phyloP scores from a whole-genome alignment of 2,888 invertebrate genomes.

The Ectemnius lituratus region DNA sequence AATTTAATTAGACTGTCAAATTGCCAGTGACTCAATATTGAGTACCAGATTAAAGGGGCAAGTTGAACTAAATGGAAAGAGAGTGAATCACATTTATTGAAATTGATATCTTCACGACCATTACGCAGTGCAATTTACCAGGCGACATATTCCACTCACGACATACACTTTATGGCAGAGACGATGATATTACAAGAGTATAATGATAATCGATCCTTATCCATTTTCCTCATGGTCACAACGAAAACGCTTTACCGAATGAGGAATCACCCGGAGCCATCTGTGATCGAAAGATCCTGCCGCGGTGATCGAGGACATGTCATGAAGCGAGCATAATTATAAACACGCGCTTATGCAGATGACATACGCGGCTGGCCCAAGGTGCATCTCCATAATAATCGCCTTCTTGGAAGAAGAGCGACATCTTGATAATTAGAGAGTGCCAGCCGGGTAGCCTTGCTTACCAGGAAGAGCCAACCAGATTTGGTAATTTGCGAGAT shows the following conservation, averaged over 20 bases:
- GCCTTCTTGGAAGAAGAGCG: slow-evolving; percentile 61
- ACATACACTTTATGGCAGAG: neutral
- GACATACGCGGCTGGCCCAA: neutral
- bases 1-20: no score
- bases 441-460: slow-evolving; percentile 52
- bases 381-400: slow-evolving; percentile 61
- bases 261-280: neutral
- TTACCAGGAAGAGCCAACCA: slow-evolving; percentile 51
- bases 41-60: no score
- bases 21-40: no score
- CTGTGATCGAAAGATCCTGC: neutral
- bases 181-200: neutral
- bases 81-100: no score
- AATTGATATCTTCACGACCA: no score
- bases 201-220: slow-evolving; percentile 1
- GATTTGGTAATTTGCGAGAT: slow-evolving; percentile 61
- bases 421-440: slow-evolving; percentile 55
- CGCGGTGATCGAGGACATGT: slow-evolving; percentile 1
- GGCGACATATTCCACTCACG: no score
- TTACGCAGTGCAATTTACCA: no score
- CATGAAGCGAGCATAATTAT: neutral
- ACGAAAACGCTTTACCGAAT: neutral
- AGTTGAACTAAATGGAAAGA: no score
- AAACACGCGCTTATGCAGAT: neutral
- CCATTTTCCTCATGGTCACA: neutral